These are phyloP conservation scores for Mastacembelus armatus DNA, from an alignment of 2,797 vertebrate genomes.

Conservation along the genomic window DNA sequence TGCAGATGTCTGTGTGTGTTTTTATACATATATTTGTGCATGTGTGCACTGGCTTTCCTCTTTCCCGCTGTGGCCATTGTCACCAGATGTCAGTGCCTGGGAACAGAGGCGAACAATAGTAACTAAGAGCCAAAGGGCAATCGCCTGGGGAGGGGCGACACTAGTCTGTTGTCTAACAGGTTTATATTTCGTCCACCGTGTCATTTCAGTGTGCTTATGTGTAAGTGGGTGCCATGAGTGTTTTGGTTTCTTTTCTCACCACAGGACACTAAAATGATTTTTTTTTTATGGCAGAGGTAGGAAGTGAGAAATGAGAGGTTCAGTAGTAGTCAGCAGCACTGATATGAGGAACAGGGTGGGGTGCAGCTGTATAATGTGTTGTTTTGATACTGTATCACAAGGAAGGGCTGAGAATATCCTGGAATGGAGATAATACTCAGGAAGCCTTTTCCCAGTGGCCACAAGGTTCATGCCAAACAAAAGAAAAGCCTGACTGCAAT, in stretches of 20 bases:
- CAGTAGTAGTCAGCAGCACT: slow-evolving; percentile 42
- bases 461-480: slow-evolving; percentile 70
- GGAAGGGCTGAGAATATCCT: slow-evolving; percentile 81
- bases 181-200: slow-evolving; percentile 57
- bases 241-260: slow-evolving; percentile 25
- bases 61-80: slow-evolving; percentile 73
- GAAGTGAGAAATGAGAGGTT: slow-evolving; percentile 61
- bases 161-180: slow-evolving; percentile 67
- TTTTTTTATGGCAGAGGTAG: slow-evolving; percentile 40
- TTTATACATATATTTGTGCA: slow-evolving; percentile 32
- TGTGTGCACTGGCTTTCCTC: slow-evolving; percentile 46
- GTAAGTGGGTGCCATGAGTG: slow-evolving; percentile 7
- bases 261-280: background rate
- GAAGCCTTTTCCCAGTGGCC: slow-evolving; percentile 74
- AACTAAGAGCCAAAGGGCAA: slow-evolving; percentile 76
- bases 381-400: slow-evolving; percentile 81
- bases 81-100: slow-evolving; percentile 83
- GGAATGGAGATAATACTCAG: slow-evolving; percentile 78
- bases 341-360: slow-evolving; percentile 66
- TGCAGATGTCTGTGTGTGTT: slow-evolving; percentile 18
- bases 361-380: slow-evolving; percentile 63
- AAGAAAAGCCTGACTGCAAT: slow-evolving; percentile 72
- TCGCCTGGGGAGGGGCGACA: slow-evolving; percentile 62
- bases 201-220: slow-evolving; percentile 47
- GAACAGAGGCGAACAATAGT: slow-evolving; percentile 83